phyloP scores from a whole-genome alignment of 2,113 vertebrate genomes.

The Oceanites oceanicus region DNA sequence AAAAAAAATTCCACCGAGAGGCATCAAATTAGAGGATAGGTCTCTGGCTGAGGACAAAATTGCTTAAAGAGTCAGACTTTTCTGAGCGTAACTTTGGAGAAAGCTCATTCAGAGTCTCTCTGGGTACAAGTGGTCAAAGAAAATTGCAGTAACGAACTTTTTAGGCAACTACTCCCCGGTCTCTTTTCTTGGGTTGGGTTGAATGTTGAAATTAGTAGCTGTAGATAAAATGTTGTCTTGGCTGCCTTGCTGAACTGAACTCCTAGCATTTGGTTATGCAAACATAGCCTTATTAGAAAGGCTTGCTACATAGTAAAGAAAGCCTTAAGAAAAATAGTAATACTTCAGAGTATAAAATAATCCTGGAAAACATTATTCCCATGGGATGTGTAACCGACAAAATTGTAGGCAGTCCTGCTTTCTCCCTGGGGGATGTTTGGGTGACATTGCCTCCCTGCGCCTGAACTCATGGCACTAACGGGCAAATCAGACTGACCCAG shows the following conservation, averaged over 20 bases:
- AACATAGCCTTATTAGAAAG: background rate
- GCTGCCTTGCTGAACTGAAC: background rate
- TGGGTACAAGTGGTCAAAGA: background rate
- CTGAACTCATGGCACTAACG: background rate
- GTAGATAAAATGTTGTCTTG: background rate
- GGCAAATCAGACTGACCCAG: background rate
- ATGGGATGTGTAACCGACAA: background rate
- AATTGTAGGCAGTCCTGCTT: background rate
- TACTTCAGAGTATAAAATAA: background rate
- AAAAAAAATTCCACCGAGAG: background rate
- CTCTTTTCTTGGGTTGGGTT: background rate
- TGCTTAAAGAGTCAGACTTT: background rate
- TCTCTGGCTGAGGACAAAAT: conserved; percentile 3
- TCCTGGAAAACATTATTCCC: background rate
- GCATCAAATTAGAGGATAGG: background rate
- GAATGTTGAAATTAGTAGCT: background rate
- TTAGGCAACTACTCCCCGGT: background rate
- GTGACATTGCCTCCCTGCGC: background rate
- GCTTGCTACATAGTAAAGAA: background rate
- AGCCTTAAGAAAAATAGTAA: background rate
- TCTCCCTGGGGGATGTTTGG: background rate
- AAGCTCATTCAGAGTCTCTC: background rate
- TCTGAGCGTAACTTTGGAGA: background rate
- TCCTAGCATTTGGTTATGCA: background rate
- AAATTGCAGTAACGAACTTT: background rate